Evolutionary conservation across 2,797 vertebrate species (phyloP).

Genomic region (Poeciliopsis infans): DNA sequence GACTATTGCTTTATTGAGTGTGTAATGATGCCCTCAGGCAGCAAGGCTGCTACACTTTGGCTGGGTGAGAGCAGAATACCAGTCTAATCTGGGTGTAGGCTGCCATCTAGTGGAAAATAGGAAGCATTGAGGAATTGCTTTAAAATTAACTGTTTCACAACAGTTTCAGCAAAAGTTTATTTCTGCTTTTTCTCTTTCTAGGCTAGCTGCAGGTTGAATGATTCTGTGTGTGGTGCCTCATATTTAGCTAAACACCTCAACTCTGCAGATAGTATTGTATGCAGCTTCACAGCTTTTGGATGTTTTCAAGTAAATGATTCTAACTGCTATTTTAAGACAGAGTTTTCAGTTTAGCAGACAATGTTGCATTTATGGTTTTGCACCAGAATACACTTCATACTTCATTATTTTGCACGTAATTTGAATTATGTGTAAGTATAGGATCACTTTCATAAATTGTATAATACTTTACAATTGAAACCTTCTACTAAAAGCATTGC

Average conservation of each 20-base stretch:
- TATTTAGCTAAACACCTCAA: not conserved
- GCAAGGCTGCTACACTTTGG: conserved; percentile 32
- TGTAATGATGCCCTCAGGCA: conserved; percentile 73
- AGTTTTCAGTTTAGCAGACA: not conserved
- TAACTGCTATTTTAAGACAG: not conserved
- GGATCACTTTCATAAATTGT: not conserved
- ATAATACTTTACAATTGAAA: not conserved
- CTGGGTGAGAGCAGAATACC: not conserved
- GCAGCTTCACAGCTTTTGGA: not conserved
- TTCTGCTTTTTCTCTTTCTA: not conserved
- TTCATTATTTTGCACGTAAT: not conserved
- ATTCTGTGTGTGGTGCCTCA: not conserved
- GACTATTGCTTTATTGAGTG: conserved; percentile 81
- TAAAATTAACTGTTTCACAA: not conserved
- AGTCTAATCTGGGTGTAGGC: conserved; percentile 21
- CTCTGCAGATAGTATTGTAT: not conserved
- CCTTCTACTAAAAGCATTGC: not conserved
- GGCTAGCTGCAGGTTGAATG: not conserved
- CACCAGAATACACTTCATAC: not conserved
- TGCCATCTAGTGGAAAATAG: conserved; percentile 64
- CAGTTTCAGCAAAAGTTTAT: not conserved
- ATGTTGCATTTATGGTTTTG: not conserved
- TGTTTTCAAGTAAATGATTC: not conserved
- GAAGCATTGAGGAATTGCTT: not conserved
- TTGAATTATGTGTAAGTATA: not conserved